phyloP scores from a whole-genome alignment of 2,888 invertebrate species.

The Drosophila affinis region DNA sequence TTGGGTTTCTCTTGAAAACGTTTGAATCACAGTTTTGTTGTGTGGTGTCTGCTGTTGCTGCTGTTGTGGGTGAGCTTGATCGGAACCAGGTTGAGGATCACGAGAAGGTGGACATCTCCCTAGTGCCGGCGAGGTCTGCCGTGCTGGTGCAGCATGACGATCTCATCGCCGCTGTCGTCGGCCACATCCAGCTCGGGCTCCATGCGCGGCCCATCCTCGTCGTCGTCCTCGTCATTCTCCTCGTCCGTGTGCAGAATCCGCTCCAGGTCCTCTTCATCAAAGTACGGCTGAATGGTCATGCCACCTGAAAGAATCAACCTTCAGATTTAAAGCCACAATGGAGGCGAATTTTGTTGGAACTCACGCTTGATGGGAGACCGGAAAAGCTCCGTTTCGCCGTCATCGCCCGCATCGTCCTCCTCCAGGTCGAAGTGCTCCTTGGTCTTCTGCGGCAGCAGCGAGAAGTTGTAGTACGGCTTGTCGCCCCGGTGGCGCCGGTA shows the following conservation, averaged over 20 bases:
- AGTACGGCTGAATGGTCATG: slow-evolving; percentile 86
- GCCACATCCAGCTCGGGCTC: slow-evolving; percentile 63
- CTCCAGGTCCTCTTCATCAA: slow-evolving; percentile 88
- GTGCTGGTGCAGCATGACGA: slow-evolving; percentile 77
- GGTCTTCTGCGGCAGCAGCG: slow-evolving; percentile 82
- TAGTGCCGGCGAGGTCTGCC: slow-evolving; percentile 58
- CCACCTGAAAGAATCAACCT: slow-evolving; percentile 65
- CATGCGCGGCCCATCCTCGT: slow-evolving; percentile 71
- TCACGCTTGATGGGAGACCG: slow-evolving; percentile 82
- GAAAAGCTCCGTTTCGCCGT: slow-evolving; percentile 83
- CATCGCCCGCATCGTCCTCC: slow-evolving; percentile 81
- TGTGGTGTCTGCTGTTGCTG: slow-evolving; percentile 39
- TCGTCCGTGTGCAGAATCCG: slow-evolving; percentile 85
- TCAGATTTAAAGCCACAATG: neutral
- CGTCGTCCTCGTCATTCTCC: slow-evolving; percentile 85
- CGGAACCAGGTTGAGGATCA: neutral
- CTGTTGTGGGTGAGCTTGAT: slow-evolving; percentile 19
- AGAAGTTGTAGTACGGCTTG: slow-evolving; percentile 83
- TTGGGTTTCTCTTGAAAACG: slow-evolving; percentile 57
- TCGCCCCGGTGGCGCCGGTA: slow-evolving; percentile 69
- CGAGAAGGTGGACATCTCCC: neutral
- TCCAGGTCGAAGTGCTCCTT: slow-evolving; percentile 82
- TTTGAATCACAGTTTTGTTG: slow-evolving; percentile 73
- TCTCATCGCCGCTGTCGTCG: slow-evolving; percentile 80
- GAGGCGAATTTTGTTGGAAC: slow-evolving; percentile 31